Evolutionary conservation across 2,888 invertebrate genomes (phyloP).

Genomic region (Molanna angustata): DNA sequence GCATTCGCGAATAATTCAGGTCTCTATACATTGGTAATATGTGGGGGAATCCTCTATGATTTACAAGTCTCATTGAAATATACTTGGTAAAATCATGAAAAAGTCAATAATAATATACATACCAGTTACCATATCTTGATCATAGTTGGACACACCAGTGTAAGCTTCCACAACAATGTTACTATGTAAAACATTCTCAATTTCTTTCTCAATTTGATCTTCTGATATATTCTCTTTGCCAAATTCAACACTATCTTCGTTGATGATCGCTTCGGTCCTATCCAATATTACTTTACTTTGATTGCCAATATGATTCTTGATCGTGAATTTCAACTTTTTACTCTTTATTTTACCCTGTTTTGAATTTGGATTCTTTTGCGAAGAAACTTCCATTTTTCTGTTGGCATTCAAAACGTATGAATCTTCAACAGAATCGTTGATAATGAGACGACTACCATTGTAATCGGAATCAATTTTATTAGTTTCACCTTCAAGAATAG

Average conservation of each 20-base stretch:
- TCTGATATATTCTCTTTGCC: constrained; percentile 17
- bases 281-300: background rate
- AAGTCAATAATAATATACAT: constrained; percentile 16
- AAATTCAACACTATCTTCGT: constrained; percentile 1
- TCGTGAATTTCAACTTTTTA: constrained; percentile 12
- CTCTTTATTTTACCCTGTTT: constrained; percentile 7
- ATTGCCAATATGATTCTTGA: background rate
- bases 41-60: no score
- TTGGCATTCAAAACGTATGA: background rate
- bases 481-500: constrained; percentile 10
- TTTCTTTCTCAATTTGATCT: constrained; percentile 47
- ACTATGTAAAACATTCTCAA: constrained; percentile 51
- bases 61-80: no score
- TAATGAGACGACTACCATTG: no score
- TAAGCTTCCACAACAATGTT: constrained; percentile 45
- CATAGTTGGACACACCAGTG: constrained; percentile 48
- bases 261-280: background rate
- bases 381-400: background rate
- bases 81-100: no score
- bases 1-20: no score
- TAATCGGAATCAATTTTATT: constrained; percentile 3
- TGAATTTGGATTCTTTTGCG: background rate
- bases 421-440: background rate
- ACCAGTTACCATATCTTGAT: constrained; percentile 50
- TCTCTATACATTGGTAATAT: no score